Evolutionary conservation across 2,113 vertebrate genomes (phyloP), one percentile per base, ranked within the genome.

Genomic region (Trematomus loennbergii): DNA sequence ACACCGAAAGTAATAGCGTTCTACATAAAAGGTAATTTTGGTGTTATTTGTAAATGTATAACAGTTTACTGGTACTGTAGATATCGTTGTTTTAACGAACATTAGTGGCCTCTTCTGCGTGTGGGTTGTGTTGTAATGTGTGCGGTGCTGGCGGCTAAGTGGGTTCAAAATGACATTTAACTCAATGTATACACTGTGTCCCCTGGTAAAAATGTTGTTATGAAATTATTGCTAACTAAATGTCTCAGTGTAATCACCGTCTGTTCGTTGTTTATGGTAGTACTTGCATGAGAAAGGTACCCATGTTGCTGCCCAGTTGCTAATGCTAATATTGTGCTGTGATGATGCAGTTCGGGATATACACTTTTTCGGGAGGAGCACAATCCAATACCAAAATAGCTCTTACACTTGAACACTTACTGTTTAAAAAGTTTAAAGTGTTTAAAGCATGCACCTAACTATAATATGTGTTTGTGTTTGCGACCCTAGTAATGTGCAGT

Each of bases 311-410:
- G 45, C 29, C 46, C 46, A 3, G 63, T 45, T 46, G 89, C 91
- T 92, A 88, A 90, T 78, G 90, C 88, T 89, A 87, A 72, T 57
- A 73, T 63, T 75, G 74, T 76, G 48, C 58, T 52, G 40, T 22
- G 70, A 80, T 68, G 67, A 55, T 87, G 73, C 57, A 71, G 43
- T 53, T 66, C 9, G 20, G 16, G n/a, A 45, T 59, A n/a, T 53
- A 0, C 12, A n/a, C 20, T 12, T 63, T 54, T 25, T 22, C 5
- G 16, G 1, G 3, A 61, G 12, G 11, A 57, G 3, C 11, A 63
- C 1, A 33, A 29, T 59, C 10, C 12, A 29, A 12, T 0, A 18
- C 22, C 6, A 25, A 29, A 46, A 64, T 1, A 50, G 0, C 18
- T 46, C 12, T 18, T 62, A 33, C 5, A 29, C 22, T 53, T 8